phyloP scores from a whole-genome alignment of 2,113 vertebrate genomes.

The Nymphicus hollandicus region DNA sequence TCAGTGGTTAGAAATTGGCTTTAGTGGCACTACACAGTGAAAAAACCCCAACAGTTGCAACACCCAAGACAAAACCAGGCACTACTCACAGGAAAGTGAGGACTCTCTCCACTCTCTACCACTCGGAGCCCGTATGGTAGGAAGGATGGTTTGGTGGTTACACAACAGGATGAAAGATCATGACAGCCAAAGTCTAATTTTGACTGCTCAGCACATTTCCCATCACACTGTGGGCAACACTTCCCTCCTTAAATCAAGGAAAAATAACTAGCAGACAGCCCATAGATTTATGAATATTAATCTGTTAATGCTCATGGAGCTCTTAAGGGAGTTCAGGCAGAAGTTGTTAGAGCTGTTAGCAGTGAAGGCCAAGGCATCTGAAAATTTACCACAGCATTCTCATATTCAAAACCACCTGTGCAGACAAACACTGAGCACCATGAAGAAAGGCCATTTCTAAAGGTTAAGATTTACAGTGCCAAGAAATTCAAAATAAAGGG shows the following conservation, averaged over 20 bases:
- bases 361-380: background rate
- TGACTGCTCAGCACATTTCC: background rate
- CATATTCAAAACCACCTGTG: background rate
- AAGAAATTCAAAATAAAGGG: background rate
- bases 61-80: background rate
- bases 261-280: background rate
- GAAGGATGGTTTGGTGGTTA: constrained; percentile 32
- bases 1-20: background rate
- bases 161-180: background rate
- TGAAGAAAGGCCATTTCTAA: background rate
- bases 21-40: background rate
- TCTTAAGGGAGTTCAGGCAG: background rate
- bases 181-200: background rate
- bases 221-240: background rate
- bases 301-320: background rate
- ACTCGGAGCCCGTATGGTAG: background rate
- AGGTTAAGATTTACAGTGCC: background rate
- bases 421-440: background rate
- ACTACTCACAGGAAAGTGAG: background rate
- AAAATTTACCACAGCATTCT: background rate
- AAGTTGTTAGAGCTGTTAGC: background rate
- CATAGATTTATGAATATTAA: constrained; percentile 2
- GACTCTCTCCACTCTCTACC: background rate
- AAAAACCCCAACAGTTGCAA: background rate
- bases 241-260: background rate